Base-by-base conservation (phyloP, 1,140 invertebrate species). In the Planococcus citri region DNA sequence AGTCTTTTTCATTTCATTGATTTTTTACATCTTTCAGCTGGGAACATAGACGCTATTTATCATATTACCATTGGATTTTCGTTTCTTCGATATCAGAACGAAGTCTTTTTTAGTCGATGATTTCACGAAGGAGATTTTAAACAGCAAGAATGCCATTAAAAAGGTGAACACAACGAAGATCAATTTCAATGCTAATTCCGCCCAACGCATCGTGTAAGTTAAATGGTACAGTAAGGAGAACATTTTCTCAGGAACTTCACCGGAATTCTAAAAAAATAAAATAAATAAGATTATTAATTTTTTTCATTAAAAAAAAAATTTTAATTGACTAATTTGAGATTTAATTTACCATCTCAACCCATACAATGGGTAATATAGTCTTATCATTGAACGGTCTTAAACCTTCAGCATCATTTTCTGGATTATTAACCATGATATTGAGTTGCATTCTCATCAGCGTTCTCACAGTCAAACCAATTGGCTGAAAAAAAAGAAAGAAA, bases 361-460 rank as follows among this genome's bases (percentile, higher is more conserved):
- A 76, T 33, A 72, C 70, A 9, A 76, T 38, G 37, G 75, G 75
- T 21, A 76, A 68, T 22, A 76, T 74, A 8, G 71, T 72, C 41
- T 73, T 73, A 41, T 73, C 73, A 20, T 73, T 68, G 17, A 75
- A 38, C 29, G 70, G 60, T 4, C 21, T 22, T 1, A 70, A 24
- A 1, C 22, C 2, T 10, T 68, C 70, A 37, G 58, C 57, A 29
- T 21, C 27, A 27, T 69, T 22, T 10, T 67, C 10, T 8, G 72
- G 25, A 61, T 76, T 75, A 29, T 72, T 69, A 3, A 76, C 72
- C 72, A 73, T 70, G 12, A 76, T 64, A 22, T 76, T 76, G 2
- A 76, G 57, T 37, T 76, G 75, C 27, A 76, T 69, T 64, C 75
- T 73, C 27, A 74, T 74, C 8, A 74, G 68, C 29, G 74, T 74